Evolutionary conservation across 2,888 invertebrate genomes (phyloP).

Genomic region (Zonitis immaculata): DNA sequence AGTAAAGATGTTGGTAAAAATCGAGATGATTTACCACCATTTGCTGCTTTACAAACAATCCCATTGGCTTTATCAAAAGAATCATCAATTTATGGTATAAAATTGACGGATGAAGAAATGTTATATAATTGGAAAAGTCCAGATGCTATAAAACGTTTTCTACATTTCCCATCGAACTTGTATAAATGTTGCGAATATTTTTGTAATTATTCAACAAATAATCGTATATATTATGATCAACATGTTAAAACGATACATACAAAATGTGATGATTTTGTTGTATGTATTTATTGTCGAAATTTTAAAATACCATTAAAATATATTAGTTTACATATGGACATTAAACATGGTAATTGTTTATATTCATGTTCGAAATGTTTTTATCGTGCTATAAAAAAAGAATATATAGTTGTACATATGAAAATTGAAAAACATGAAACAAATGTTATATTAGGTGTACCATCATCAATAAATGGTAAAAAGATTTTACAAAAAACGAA

Average conservation of each 20-base stretch:
- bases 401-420: conserved; percentile 60
- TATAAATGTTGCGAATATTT: conserved; percentile 55
- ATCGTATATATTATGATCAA: conserved; percentile 38
- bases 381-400: conserved; percentile 58
- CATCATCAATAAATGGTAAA: neutral
- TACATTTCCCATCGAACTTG: conserved; percentile 41
- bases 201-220: conserved; percentile 51
- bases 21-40: too few relatives aligned
- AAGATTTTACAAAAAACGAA: conserved; percentile 20
- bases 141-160: conserved; percentile 39
- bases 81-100: too few relatives aligned
- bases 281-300: conserved; percentile 49
- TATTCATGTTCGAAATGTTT: conserved; percentile 65
- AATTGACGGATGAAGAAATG: conserved; percentile 26
- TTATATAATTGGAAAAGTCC: conserved; percentile 36
- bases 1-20: too few relatives aligned
- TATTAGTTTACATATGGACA: conserved; percentile 54
- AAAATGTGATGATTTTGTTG: conserved; percentile 39
- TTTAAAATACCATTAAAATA: conserved; percentile 48
- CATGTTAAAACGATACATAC: conserved; percentile 42
- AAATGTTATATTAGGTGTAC: neutral
- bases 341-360: conserved; percentile 57
- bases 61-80: too few relatives aligned
- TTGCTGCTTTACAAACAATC: too few relatives aligned
- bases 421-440: conserved; percentile 38